Evolutionary conservation across 2,113 vertebrate species (phyloP).

Genomic region (Xiphophorus couchianus): DNA sequence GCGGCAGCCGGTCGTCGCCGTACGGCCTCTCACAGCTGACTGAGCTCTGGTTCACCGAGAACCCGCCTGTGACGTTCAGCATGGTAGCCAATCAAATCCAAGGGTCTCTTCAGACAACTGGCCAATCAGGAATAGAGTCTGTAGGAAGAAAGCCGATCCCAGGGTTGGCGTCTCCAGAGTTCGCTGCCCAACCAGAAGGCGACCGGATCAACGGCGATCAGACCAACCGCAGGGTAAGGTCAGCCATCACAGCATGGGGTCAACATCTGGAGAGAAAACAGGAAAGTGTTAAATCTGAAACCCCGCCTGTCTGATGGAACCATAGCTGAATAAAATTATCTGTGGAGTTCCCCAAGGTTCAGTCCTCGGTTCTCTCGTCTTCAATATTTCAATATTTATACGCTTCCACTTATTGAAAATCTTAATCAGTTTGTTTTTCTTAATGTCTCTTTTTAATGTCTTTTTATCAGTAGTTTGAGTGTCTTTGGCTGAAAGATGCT

Average conservation of each 20-base stretch:
- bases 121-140: not conserved
- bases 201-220: not conserved
- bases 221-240: not conserved
- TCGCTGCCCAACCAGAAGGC: too few relatives aligned
- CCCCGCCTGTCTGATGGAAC: too few relatives aligned
- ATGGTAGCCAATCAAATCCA: constrained; percentile 16
- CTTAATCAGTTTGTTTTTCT: too few relatives aligned
- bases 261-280: not conserved
- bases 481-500: too few relatives aligned
- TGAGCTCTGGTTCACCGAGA: fast-evolving
- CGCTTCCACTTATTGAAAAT: too few relatives aligned
- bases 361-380: too few relatives aligned
- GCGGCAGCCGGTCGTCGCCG: constrained; percentile 50
- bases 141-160: not conserved
- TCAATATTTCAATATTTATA: too few relatives aligned
- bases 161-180: not conserved
- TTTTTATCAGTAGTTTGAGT: too few relatives aligned
- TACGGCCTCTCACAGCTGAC: constrained; percentile 42
- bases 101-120: not conserved
- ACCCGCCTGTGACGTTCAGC: not conserved
- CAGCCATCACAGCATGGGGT: not conserved
- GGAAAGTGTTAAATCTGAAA: too few relatives aligned
- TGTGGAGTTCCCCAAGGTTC: too few relatives aligned
- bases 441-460: too few relatives aligned
- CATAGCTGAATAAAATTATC: too few relatives aligned